phyloP scores from a whole-genome alignment of 1,140 invertebrate genomes.

The Drosophila saltans region DNA sequence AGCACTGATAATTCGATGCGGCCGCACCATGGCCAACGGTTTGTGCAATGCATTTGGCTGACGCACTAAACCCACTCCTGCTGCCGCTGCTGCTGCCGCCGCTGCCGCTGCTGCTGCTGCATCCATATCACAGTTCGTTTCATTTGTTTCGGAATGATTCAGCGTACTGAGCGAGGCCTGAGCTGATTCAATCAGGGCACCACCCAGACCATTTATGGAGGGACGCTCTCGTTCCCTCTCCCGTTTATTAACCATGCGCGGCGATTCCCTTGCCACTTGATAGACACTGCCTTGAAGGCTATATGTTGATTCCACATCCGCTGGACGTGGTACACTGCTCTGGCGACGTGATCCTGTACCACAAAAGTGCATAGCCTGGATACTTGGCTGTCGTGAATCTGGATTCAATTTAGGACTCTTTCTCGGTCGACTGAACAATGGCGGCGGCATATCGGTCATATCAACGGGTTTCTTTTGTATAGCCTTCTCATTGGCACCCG shows the following conservation, averaged over 20 bases:
- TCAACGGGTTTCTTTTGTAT: slow-evolving; percentile 93
- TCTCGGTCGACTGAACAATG: slow-evolving; percentile 90
- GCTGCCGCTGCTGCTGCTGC: slow-evolving; percentile 48
- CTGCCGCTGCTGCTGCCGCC: slow-evolving; percentile 23
- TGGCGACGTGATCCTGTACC: slow-evolving; percentile 81
- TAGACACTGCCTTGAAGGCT: slow-evolving; percentile 78
- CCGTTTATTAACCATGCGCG: slow-evolving; percentile 62
- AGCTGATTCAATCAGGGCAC: slow-evolving; percentile 58
- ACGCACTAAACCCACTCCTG: slow-evolving; percentile 55
- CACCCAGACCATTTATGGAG: slow-evolving; percentile 65
- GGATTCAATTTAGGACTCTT: slow-evolving; percentile 89
- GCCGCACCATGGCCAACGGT: slow-evolving; percentile 79
- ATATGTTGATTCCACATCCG: slow-evolving; percentile 81
- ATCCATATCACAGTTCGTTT: slow-evolving; percentile 83
- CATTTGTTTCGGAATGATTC: slow-evolving; percentile 82
- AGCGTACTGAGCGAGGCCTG: slow-evolving; percentile 78
- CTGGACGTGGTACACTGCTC: slow-evolving; percentile 82
- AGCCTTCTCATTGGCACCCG: slow-evolving; percentile 91
- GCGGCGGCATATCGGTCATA: slow-evolving; percentile 89
- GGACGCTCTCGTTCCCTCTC: slow-evolving; percentile 66
- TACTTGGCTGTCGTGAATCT: slow-evolving; percentile 88
- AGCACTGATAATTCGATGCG: slow-evolving; percentile 77
- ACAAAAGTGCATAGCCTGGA: slow-evolving; percentile 83
- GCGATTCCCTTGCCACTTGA: slow-evolving; percentile 71
- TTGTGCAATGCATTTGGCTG: slow-evolving; percentile 75